phyloP scores from a whole-genome alignment of 1,140 invertebrate genomes.

The Euura lappo region DNA sequence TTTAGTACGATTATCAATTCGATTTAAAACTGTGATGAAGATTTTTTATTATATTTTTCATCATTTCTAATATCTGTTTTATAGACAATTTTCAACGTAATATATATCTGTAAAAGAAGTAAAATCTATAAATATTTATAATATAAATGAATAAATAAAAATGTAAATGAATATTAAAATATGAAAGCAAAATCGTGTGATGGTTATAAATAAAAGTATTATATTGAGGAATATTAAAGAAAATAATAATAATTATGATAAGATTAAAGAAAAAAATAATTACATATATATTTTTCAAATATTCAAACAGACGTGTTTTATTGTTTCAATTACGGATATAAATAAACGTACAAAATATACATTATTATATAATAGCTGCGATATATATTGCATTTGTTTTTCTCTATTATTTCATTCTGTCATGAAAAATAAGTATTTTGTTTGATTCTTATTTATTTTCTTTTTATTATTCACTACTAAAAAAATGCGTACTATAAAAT shows the following conservation, averaged over 20 bases:
- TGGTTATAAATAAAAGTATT: not conserved
- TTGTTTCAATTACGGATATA: not conserved
- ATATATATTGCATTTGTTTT: not conserved
- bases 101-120: no score
- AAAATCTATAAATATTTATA: no score
- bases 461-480: no score
- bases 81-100: no score
- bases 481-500: no score
- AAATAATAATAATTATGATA: no score
- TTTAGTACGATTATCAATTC: not conserved
- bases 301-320: conserved; percentile 1
- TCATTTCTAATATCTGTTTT: not conserved
- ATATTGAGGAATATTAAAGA: not conserved
- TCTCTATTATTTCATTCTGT: not conserved
- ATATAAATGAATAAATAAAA: no score
- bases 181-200: not conserved
- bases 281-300: not conserved
- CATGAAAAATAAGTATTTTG: not conserved
- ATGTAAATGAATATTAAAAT: not conserved
- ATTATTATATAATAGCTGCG: not conserved
- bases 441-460: not conserved
- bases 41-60: not conserved
- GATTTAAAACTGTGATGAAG: not conserved
- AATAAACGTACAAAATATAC: conserved; percentile 19
- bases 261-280: not conserved